These are phyloP conservation scores for Megalurothrips usitatus DNA, from an alignment of 2,888 invertebrate species.

Conservation along the genomic window DNA sequence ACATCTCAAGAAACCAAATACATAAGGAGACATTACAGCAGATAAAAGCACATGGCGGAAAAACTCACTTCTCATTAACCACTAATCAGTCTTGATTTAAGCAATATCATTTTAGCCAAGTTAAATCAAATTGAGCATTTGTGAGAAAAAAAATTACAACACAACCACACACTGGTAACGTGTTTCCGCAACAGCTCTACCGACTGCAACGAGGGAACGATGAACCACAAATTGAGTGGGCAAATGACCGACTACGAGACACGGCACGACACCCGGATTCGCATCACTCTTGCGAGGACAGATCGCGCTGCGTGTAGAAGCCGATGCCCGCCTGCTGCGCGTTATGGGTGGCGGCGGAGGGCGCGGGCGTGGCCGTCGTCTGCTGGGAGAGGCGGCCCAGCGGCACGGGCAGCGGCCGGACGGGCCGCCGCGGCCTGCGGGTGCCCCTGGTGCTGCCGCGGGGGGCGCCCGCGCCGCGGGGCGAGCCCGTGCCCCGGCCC, in stretches of 20 bases:
- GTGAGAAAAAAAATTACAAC: no score
- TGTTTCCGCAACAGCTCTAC: no score
- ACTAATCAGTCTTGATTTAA: slow-evolving; percentile 10
- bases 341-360: slow-evolving; percentile 40
- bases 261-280: no score
- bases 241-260: no score
- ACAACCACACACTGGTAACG: no score
- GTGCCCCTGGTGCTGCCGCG: not conserved
- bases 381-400: slow-evolving; percentile 37
- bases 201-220: no score
- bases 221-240: no score
- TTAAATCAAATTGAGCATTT: not conserved
- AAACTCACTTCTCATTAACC: not conserved
- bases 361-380: slow-evolving; percentile 35
- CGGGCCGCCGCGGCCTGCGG: slow-evolving; percentile 41
- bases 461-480: not conserved
- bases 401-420: slow-evolving; percentile 40
- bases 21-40: not conserved
- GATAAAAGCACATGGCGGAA: not conserved
- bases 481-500: not conserved
- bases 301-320: slow-evolving; percentile 11
- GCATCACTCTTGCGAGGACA: not conserved
- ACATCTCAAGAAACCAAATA: not conserved
- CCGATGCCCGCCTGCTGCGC: slow-evolving; percentile 38
- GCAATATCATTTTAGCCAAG: slow-evolving; percentile 3